These are phyloP conservation scores for Buceros bicornis DNA, from an alignment of 2,797 vertebrate genomes.

Conservation along the genomic window DNA sequence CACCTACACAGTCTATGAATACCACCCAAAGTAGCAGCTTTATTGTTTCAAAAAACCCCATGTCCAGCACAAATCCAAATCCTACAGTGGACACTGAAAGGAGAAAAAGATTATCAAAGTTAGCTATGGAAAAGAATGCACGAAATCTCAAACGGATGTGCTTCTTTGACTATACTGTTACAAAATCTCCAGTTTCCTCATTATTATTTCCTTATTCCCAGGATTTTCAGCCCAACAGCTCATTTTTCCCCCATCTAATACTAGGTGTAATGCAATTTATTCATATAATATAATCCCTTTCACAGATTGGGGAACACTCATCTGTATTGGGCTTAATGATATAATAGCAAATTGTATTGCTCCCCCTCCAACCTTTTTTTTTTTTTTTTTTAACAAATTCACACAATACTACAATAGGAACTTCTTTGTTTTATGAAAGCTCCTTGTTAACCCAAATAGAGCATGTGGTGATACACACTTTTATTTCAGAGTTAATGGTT, in stretches of 20 bases:
- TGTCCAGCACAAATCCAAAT: slow-evolving; percentile 94
- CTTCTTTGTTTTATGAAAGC: neutral
- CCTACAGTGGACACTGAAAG: slow-evolving; percentile 92
- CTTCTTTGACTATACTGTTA: neutral
- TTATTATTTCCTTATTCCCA: neutral
- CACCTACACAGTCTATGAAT: slow-evolving; percentile 95
- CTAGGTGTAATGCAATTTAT: neutral
- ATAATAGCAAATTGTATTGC: neutral
- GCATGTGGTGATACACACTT: neutral
- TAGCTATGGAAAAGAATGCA: neutral
- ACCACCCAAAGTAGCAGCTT: slow-evolving; percentile 98
- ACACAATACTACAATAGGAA: neutral
- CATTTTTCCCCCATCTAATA: neutral
- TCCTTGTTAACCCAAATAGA: neutral
- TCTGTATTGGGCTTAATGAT: neutral
- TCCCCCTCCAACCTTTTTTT: neutral
- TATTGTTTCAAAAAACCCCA: slow-evolving; percentile 92
- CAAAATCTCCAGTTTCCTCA: neutral
- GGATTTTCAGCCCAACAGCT: neutral
- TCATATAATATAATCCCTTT: neutral
- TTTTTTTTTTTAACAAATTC: neutral
- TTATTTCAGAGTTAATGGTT: neutral
- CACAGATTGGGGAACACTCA: neutral
- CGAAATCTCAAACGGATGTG: neutral
- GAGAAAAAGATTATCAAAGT: neutral